phyloP scores from a whole-genome alignment of 2,888 invertebrate species.

The Pheosia tremula region DNA sequence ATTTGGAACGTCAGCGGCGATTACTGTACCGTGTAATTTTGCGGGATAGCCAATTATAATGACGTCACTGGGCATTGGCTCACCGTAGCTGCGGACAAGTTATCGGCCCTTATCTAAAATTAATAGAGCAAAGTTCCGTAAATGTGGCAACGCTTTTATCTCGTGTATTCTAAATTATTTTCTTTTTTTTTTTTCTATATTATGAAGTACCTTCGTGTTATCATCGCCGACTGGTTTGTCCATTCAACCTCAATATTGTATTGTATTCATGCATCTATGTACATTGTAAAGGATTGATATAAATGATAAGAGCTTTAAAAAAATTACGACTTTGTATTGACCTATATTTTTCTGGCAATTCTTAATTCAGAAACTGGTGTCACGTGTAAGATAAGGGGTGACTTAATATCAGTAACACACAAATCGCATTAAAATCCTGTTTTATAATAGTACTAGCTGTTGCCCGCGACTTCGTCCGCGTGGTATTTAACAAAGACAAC shows the following conservation, averaged over 20 bases:
- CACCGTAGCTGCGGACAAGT: constrained; percentile 26
- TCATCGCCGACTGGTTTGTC: background rate
- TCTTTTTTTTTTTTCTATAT: constrained; percentile 18
- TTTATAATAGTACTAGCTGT: no score
- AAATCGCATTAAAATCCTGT: no score
- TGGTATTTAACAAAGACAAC: no score
- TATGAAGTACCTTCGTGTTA: constrained; percentile 7
- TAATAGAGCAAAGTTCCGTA: constrained; percentile 58
- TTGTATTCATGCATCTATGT: background rate
- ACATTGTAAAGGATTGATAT: background rate
- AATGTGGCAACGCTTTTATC: constrained; percentile 46
- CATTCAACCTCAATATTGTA: background rate
- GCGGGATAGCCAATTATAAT: constrained; percentile 46
- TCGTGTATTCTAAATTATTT: constrained; percentile 27
- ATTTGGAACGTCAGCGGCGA: constrained; percentile 39
- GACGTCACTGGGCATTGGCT: constrained; percentile 44
- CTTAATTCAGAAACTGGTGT: no score
- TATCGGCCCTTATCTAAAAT: constrained; percentile 54
- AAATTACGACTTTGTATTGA: no score
- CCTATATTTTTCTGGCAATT: no score
- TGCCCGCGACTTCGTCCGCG: no score
- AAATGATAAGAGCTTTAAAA: background rate
- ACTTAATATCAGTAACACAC: no score
- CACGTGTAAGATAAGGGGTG: no score
- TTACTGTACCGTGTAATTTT: constrained; percentile 46